These are phyloP conservation scores for Corythornis madagascariensis DNA, from an alignment of 2,113 vertebrate species.

Conservation along the genomic window DNA sequence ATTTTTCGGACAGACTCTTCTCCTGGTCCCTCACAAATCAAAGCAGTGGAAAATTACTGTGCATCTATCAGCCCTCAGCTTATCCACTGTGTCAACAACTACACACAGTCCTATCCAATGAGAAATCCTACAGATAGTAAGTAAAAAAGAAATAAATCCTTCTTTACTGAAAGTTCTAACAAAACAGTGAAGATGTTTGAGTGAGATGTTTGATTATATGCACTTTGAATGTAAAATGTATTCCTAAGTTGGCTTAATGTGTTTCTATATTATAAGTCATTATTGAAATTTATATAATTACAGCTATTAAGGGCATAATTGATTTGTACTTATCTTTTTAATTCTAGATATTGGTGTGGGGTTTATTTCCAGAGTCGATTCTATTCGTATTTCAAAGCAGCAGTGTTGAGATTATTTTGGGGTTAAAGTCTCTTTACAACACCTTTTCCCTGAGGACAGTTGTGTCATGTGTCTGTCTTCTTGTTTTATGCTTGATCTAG, in stretches of 20 bases:
- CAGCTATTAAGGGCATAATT: not conserved
- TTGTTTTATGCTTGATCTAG: not conserved
- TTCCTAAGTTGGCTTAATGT: not conserved
- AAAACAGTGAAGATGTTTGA: not conserved
- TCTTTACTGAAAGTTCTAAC: not conserved
- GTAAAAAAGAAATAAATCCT: conserved; percentile 46
- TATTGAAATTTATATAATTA: not conserved
- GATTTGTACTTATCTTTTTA: not conserved
- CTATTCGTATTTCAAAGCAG: not conserved
- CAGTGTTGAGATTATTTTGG: not conserved
- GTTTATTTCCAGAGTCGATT: not conserved
- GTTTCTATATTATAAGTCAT: not conserved
- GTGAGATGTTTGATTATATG: not conserved
- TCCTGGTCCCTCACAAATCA: conserved; percentile 94
- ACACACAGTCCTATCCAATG: conserved; percentile 95
- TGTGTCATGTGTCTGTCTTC: not conserved
- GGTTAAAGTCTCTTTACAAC: not conserved
- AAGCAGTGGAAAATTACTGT: conserved; percentile 93
- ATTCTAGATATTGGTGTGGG: not conserved
- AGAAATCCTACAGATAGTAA: conserved; percentile 96
- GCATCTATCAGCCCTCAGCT: conserved; percentile 89
- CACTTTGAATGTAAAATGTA: not conserved
- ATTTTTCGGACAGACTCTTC: conserved; percentile 98
- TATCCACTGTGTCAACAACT: conserved; percentile 94
- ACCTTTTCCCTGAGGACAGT: not conserved